Base-by-base conservation (phyloP, 2,113 vertebrate genomes). In the Nanger granti region DNA sequence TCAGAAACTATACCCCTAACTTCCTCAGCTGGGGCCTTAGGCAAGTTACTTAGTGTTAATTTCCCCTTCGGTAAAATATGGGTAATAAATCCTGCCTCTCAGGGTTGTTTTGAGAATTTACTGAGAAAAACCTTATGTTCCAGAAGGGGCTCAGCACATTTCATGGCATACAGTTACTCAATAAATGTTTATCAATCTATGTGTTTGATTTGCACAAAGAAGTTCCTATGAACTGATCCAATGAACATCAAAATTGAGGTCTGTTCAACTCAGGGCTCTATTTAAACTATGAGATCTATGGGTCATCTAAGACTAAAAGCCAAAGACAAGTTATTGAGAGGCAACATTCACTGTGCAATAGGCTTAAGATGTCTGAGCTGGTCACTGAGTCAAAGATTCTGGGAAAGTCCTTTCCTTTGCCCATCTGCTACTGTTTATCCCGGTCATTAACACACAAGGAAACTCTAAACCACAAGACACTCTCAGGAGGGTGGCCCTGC, bases 31-130 rank as follows among this genome's bases (percentile, higher is more conserved):
- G 54, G 31, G 24, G 4, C 28, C 34, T 94, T 9, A 84, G 26
- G 17, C 52, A 55, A 79, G 24, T 87, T 64, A 73, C 28, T 76
- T 47, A 66, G 60, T 20, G 62, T 79, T n/a, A 29, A 52, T 59
- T 66, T 92, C 62, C 57, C 91, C 41, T 94, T 60, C 28, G 14
- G 14, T 41, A 85, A 97, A 96, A 76, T 28, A 92, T 26, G 20
- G 54, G 22, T 83, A 93, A 60, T 79, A 94, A 89, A 44, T 47
- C 47, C 17, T 87, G 44, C 34, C 15, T 20, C 49, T 96, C 52
- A 37, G 80, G 13, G n/a, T 47, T 47, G 37, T 93, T 97, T 89
- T 73, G 52, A 97, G 57, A 91, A 96, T 91, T 86, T 92, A 91
- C 60, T 4, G 1, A 69, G 93, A 95, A 93, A 97, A 93, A 57